Percentiles rank a stretch among this genome's conserved stretches.
Conservation (phyloP, 2,797 vertebrate species). For the Poecile montanus region DNA sequence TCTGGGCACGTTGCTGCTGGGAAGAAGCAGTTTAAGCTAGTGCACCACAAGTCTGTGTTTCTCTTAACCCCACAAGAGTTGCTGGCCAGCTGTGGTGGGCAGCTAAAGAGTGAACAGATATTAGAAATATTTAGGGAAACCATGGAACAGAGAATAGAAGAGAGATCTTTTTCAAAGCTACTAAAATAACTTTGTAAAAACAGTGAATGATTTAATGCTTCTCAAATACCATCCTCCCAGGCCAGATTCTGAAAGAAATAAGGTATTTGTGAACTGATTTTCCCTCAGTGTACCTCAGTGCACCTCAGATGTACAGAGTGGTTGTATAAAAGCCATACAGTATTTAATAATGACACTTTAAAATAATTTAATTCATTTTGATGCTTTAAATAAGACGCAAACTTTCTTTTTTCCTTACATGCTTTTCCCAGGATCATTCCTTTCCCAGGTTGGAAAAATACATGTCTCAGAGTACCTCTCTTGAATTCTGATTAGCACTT, state of each 20-base stretch:
- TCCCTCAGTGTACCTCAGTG: not conserved
- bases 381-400: not conserved
- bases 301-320: not conserved
- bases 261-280: not conserved
- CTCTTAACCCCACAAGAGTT: not conserved
- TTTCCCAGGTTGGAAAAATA: slow-evolving; percentile 30
- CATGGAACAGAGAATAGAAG: not conserved
- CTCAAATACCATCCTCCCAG: not conserved
- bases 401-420: not conserved
- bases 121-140: not conserved
- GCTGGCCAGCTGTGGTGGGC: not conserved
- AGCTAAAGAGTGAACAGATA: not conserved
- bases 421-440: not conserved
- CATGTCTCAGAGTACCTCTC: not conserved
- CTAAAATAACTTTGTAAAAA: not conserved
- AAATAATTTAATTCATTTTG: not conserved
- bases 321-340: not conserved
- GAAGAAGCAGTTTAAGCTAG: rapidly evolving
- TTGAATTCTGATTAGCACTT: slow-evolving; percentile 2
- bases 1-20: not conserved
- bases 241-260: not conserved
- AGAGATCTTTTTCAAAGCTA: not conserved
- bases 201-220: not conserved
- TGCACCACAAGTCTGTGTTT: not conserved
- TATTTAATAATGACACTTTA: not conserved